Evolutionary conservation across 2,888 invertebrate species (phyloP).

Genomic region (Chymomyza procnemis): DNA sequence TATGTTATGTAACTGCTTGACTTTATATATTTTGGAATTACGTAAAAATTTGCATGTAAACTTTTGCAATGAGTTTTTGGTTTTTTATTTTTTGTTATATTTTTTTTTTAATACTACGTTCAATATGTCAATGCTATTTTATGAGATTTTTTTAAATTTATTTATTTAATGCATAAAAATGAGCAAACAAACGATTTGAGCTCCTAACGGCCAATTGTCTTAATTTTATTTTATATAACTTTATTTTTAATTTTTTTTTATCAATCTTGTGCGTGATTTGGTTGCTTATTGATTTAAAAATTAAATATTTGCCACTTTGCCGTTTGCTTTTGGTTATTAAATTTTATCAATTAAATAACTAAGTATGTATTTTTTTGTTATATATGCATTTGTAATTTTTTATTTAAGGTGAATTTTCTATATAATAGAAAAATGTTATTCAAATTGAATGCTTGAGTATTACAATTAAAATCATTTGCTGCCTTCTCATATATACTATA

Average conservation of each 20-base stretch:
- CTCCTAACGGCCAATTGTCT: constrained; percentile 22
- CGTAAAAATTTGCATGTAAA: constrained; percentile 28
- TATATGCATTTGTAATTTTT: constrained; percentile 17
- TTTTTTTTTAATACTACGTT: constrained; percentile 1
- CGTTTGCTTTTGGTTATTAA: constrained; percentile 10
- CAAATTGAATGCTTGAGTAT: constrained; percentile 30
- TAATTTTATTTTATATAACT: constrained; percentile 1
- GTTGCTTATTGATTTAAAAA: constrained; percentile 40
- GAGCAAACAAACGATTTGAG: background rate
- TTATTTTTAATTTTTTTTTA: constrained; percentile 12
- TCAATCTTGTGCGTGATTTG: constrained; percentile 61
- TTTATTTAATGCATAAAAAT: constrained; percentile 8
- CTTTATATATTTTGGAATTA: constrained; percentile 27
- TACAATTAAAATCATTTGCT: constrained; percentile 50
- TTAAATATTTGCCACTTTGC: constrained; percentile 12
- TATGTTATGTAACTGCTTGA: constrained; percentile 6
- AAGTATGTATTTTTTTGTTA: constrained; percentile 21
- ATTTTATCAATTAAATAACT: constrained; percentile 3
- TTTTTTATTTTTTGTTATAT: background rate
- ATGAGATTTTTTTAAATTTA: constrained; percentile 8
- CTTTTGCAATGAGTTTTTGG: background rate
- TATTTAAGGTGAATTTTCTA: constrained; percentile 48
- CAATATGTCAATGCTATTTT: constrained; percentile 21
- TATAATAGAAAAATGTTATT: constrained; percentile 64
- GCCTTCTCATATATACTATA: background rate